A percentile compares a stretch with the other conserved stretches of the same genome.
Evolutionary conservation across 2,888 invertebrate species (phyloP).

Genomic region (Trachelus stipa): DNA sequence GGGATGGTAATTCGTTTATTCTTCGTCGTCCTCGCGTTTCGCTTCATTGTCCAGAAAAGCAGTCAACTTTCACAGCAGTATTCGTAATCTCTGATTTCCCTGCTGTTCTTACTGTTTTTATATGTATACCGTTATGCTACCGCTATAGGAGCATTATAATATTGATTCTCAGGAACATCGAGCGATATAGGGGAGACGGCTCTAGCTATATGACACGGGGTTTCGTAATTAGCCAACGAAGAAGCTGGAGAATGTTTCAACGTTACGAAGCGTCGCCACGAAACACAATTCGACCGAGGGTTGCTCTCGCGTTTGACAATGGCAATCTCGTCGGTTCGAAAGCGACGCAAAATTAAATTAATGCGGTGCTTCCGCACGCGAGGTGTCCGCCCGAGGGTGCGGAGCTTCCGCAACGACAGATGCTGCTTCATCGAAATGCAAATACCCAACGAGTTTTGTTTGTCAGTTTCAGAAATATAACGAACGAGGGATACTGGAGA

Average conservation of each 20-base stretch:
- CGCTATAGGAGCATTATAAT: not conserved
- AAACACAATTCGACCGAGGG: not conserved
- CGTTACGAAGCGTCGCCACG: not conserved
- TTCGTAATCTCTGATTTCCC: not conserved
- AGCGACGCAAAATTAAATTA: not conserved
- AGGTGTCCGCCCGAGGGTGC: not conserved
- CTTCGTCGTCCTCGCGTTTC: not conserved
- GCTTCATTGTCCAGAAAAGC: not conserved
- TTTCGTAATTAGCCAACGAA: not conserved
- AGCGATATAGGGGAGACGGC: not conserved
- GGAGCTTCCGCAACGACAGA: not conserved
- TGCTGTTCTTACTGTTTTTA: not conserved
- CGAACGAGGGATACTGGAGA: not conserved
- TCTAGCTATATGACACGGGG: not conserved
- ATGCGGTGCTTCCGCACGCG: not conserved
- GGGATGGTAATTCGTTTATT: not conserved
- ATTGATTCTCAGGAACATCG: not conserved
- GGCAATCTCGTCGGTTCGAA: not conserved
- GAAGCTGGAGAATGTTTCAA: not conserved
- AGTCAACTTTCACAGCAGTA: not conserved
- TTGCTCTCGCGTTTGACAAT: not conserved
- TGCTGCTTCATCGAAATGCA: not conserved
- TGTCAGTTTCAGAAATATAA: not conserved
- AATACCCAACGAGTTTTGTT: not conserved
- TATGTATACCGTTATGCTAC: not conserved